Evolutionary conservation across 1,140 invertebrate genomes (phyloP).

Genomic region (Halesus radiatus): DNA sequence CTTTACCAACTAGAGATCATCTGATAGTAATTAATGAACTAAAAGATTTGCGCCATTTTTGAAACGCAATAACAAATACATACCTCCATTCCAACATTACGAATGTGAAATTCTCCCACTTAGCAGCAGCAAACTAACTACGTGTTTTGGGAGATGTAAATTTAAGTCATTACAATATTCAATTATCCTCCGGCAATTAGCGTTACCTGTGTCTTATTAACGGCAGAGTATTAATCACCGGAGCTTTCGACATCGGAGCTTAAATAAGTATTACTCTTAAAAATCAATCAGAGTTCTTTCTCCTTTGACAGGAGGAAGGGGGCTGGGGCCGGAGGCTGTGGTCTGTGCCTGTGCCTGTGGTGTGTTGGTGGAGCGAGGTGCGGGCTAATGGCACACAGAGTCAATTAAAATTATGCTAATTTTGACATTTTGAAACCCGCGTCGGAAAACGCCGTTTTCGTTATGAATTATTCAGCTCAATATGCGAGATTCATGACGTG

Average conservation of each 20-base stretch:
- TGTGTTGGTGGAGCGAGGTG: neutral
- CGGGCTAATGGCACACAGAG: neutral
- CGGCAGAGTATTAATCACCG: conserved; percentile 15
- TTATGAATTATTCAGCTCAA: too few relatives aligned
- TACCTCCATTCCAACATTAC: too few relatives aligned
- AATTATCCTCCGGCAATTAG: conserved; percentile 31
- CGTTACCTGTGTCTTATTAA: conserved; percentile 29
- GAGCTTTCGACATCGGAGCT: conserved; percentile 25
- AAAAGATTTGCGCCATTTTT: too few relatives aligned
- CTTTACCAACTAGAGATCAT: too few relatives aligned
- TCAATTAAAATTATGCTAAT: conserved; percentile 23
- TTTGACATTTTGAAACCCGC: neutral
- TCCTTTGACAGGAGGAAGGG: conserved; percentile 25
- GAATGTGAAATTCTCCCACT: neutral
- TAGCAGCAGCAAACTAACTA: neutral
- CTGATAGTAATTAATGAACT: too few relatives aligned
- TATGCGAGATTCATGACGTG: too few relatives aligned
- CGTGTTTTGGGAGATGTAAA: conserved; percentile 13
- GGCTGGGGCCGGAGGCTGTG: neutral
- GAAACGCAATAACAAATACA: too few relatives aligned
- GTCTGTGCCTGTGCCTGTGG: too few relatives aligned
- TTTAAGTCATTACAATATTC: conserved; percentile 35
- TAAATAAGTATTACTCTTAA: conserved; percentile 1
- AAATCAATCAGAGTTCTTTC: conserved; percentile 26
- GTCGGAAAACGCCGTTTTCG: too few relatives aligned